A percentile compares a stretch with the other conserved stretches of the same genome.
Conservation (phyloP, 2,888 invertebrate species). For the Ligdia adustata region DNA sequence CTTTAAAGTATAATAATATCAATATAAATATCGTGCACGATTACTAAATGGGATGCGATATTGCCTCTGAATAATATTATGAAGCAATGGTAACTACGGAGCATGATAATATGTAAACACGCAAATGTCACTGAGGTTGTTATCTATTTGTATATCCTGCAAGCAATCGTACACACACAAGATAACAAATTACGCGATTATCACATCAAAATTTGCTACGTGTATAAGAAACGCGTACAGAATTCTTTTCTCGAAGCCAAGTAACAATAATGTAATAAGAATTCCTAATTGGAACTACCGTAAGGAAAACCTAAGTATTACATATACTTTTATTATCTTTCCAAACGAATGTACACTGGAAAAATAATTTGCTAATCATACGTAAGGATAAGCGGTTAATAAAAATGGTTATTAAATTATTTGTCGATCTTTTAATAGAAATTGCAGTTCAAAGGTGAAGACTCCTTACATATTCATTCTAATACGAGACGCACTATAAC, state of each 20-base stretch:
- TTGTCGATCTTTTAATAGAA: no score
- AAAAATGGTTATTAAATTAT: no score
- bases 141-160: conserved; percentile 40
- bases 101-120: conserved; percentile 24
- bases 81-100: conserved; percentile 28
- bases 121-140: conserved; percentile 42
- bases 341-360: background rate
- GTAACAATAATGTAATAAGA: no score
- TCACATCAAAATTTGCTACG: conserved; percentile 11
- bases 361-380: background rate
- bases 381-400: background rate
- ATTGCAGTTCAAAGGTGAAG: no score
- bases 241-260: background rate
- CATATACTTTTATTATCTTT: no score
- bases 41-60: no score
- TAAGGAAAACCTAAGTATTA: background rate
- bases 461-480: conserved; percentile 32
- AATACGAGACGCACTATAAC: conserved; percentile 43
- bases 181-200: conserved; percentile 22
- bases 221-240: conserved; percentile 8
- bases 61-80: conserved; percentile 3
- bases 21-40: conserved; percentile 5
- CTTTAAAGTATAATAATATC: background rate
- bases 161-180: conserved; percentile 23
- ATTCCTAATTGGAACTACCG: background rate